Evolutionary conservation across 1,140 invertebrate genomes (phyloP), one percentile per base, ranked within the genome.

Genomic region (Ceratosolen fusciceps): DNA sequence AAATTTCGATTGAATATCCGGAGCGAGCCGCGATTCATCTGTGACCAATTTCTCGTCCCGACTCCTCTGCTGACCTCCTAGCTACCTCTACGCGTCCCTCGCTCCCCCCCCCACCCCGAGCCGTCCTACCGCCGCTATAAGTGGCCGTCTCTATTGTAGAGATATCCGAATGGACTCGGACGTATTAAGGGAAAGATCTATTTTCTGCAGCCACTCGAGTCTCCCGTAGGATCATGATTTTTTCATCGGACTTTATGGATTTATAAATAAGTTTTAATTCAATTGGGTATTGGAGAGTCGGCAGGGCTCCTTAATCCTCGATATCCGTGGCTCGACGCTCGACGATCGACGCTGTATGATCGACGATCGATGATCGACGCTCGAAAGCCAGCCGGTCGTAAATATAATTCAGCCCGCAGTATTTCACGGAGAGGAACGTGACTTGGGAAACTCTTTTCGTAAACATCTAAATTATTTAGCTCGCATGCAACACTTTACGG

Each of bases 391-490:
- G 49, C 56, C 9, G 37, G 68, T 54, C 68, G 47, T 71, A 71
- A 71, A 52, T 52, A 52, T 52, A 49, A 14, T 71, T 31, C 31
- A 49, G 43, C 58, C 34, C 56, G 47, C n/a, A n/a, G n/a, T 62
- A 65, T 75, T 76, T 76, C 47, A 67, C 60, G 24, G 39, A 54
- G 2, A 39, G 21, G 21, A 76, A 76, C 62, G n/a, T 26, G 21
- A 54, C 62, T 76, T 68, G n/a, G 31, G 75, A 47, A 77, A 77
- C 24, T 31, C 54, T 70, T 39, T 52, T 68, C 74, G 34, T 77
- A 70, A 71, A 71, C 34, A 77, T 70, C 21, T 52, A 67, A 52
- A 76, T 37, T 47, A 31, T 77, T 77, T 70, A 70, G 37, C 24
- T 60, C n/a, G 49, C 58, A 43, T 54, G 26, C 67, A 58, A 70